Evolutionary conservation across 2,888 invertebrate species (phyloP), one percentile per base, ranked within the genome.

Genomic region (Rhingia campestris): DNA sequence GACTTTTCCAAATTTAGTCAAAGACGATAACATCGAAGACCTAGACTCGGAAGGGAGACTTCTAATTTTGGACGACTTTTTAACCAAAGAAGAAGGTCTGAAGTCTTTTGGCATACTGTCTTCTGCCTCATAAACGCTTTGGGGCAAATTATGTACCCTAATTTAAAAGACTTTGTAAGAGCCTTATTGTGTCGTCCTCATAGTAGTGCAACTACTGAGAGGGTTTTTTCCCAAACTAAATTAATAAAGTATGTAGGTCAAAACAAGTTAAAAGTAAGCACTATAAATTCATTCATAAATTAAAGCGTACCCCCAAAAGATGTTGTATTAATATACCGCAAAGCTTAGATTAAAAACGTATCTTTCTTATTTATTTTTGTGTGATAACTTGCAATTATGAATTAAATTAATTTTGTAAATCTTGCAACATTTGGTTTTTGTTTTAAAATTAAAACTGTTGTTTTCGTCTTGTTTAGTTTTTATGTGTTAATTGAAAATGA

Each of bases 81-180:
- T n/a, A n/a, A n/a, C n/a, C n/a, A n/a, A n/a, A n/a, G n/a, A n/a
- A n/a, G n/a, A n/a, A n/a, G n/a, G n/a, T n/a, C n/a, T n/a, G n/a
- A n/a, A n/a, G n/a, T n/a, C n/a, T n/a, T n/a, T n/a, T n/a, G n/a
- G n/a, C n/a, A n/a, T n/a, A n/a, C n/a, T n/a, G n/a, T 53, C n/a
- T 53, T 53, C 6, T 35, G 53, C 53, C 12, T 53, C 35, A 53
- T 12, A 35, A 53, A 53, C n/a, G 33, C n/a, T n/a, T n/a, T n/a
- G n/a, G n/a, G n/a, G n/a, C n/a, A n/a, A n/a, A n/a, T n/a, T n/a
- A 33, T 35, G 53, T 53, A 53, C 2, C 54, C 12, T 54, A 6
- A 54, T 54, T 54, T 54, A 35, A 37, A 54, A 54, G 35, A 12
- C n/a, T 54, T 54, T 54, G 10, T 35, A 37, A 12, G 54, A 54